phyloP scores from a whole-genome alignment of 2,113 vertebrate species.

The Paradisaea rubra region DNA sequence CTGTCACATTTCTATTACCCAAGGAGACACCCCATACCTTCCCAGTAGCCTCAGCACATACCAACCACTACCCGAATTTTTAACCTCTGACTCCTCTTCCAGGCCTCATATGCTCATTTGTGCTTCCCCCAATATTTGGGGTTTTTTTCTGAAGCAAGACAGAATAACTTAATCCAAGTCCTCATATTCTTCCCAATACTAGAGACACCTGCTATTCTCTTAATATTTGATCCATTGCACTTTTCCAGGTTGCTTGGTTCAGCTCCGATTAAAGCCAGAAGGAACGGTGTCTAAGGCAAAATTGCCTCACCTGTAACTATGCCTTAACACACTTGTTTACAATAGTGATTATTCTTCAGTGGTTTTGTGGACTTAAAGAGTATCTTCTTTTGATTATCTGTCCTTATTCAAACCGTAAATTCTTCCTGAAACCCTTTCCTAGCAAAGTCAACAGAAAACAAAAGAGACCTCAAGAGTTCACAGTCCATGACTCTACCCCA shows the following conservation, averaged over 20 bases:
- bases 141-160: not conserved
- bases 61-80: not conserved
- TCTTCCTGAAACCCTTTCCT: not conserved
- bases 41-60: not conserved
- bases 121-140: not conserved
- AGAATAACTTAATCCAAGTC: not conserved
- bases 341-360: not conserved
- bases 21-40: not conserved
- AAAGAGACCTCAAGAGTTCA: not conserved
- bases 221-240: not conserved
- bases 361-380: not conserved
- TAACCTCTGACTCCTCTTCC: not conserved
- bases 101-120: not conserved
- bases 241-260: not conserved
- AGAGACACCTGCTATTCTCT: not conserved
- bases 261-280: not conserved
- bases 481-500: not conserved
- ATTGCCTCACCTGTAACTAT: not conserved
- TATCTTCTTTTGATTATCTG: not conserved
- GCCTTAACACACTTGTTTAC: not conserved
- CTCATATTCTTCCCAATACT: not conserved
- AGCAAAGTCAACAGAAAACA: not conserved
- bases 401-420: not conserved
- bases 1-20: not conserved
- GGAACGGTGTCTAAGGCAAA: not conserved